Base-by-base conservation (phyloP, 1,140 invertebrate species). In the Carcinoscorpius rotundicauda region DNA sequence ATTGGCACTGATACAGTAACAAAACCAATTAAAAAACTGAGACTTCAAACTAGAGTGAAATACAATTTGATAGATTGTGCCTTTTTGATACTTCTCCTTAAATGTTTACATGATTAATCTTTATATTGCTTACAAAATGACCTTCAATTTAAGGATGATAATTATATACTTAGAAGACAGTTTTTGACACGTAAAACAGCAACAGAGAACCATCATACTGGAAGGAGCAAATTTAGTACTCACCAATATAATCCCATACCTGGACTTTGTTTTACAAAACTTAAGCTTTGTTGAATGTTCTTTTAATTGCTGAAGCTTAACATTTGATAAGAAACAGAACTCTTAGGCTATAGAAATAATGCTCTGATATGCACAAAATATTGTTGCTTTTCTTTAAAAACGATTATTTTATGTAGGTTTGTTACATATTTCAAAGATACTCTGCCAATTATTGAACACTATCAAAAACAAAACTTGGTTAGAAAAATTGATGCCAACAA, bases 381-480 rank as follows among this genome's bases (percentile, higher is more conserved):
- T 48, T n/a, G 11, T 49, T 59, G 63, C 52, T 71, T 71, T 52
- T 70, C 29, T 29, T 29, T 29, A 29, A 29, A 29, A 29, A 29
- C 0, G 2, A 29, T 1, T 29, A 1, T 29, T 29, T 29, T 29
- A 29, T 29, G 29, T 29, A 79, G 77, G 69, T 91, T 97, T 69
- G 80, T 86, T 64, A 98, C 93, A 1, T 98, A 95, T 75, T 79
- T 87, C 8, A 87, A 86, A 68, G 89, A 94, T 67, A 96, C 95
- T 0, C 83, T 94, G 80, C 94, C 95, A 3, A 96, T 99, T 70
- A 89, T 99, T 60, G 79, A 95, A 49, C 80, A 92, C 75, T 98
- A 93, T 72, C 82, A 87, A 50, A 73, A 81, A 49, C 71, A 80
- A 52, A 84, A 85, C 58, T 77, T 95, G 53, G 91, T 98, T 3